Conservation (phyloP, 1,140 invertebrate species). For the Octopus sinensis region DNA sequence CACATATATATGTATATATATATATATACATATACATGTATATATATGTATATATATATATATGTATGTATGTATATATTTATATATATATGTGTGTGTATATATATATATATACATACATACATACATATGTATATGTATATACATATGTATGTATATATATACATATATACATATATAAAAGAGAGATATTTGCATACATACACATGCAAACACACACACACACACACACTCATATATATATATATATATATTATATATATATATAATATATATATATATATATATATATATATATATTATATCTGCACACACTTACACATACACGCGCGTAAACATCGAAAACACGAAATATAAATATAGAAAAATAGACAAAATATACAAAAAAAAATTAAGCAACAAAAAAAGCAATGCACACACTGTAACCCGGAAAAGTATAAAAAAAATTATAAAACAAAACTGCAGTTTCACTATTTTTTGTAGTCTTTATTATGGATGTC, state of each 20-base stretch:
- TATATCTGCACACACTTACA: neutral
- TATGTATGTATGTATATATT: neutral
- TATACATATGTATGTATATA: neutral
- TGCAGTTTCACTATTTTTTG: no score
- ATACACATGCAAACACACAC: neutral
- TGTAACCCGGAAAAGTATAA: no score
- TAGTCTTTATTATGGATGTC: no score
- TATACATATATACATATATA: conserved; percentile 2
- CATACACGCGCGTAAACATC: neutral
- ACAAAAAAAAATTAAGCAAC: neutral
- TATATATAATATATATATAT: neutral
- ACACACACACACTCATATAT: neutral
- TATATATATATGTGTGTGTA: neutral
- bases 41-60: neutral
- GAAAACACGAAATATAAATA: neutral
- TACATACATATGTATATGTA: neutral
- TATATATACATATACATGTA: neutral
- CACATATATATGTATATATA: neutral
- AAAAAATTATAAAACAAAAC: no score
- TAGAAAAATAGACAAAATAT: neutral
- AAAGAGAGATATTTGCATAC: neutral
- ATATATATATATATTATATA: neutral
- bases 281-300: neutral
- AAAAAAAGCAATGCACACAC: no score
- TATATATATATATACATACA: neutral